Percentiles rank a stretch among this genome's conserved stretches.
Conservation (phyloP, 2,113 vertebrate genomes). For the Aegithalos caudatus region DNA sequence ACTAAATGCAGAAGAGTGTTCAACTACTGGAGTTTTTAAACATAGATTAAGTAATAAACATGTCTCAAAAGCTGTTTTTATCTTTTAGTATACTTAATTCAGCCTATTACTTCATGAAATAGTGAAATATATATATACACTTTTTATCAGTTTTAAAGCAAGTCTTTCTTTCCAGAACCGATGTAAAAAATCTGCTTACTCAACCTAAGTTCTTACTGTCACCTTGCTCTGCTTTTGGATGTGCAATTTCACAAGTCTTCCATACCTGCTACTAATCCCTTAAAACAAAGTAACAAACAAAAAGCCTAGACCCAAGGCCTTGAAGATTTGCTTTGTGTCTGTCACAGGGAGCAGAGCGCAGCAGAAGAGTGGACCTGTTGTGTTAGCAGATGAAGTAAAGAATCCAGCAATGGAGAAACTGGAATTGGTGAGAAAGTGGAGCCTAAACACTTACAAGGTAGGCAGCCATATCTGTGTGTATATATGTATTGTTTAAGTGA, state of each 20-base stretch:
- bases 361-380: constrained; percentile 82
- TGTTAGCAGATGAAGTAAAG: constrained; percentile 91
- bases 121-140: neutral
- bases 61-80: neutral
- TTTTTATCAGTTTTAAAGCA: neutral
- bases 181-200: neutral
- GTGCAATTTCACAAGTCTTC: neutral
- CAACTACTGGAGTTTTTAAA: neutral
- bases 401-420: constrained; percentile 97
- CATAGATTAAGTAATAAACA: neutral
- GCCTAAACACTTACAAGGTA: constrained; percentile 98
- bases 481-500: neutral
- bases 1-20: neutral
- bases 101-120: neutral
- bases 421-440: constrained; percentile 96
- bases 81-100: neutral
- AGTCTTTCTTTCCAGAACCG: neutral
- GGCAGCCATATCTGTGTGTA: neutral
- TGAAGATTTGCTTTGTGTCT: constrained; percentile 26
- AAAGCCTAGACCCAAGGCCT: neutral
- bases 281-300: neutral
- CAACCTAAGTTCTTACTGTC: neutral
- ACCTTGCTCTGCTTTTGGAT: neutral
- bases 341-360: constrained; percentile 56
- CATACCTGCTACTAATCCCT: neutral